Evolutionary conservation across 2,888 invertebrate genomes (phyloP).

Genomic region (Chalcosyrphus nemorum): DNA sequence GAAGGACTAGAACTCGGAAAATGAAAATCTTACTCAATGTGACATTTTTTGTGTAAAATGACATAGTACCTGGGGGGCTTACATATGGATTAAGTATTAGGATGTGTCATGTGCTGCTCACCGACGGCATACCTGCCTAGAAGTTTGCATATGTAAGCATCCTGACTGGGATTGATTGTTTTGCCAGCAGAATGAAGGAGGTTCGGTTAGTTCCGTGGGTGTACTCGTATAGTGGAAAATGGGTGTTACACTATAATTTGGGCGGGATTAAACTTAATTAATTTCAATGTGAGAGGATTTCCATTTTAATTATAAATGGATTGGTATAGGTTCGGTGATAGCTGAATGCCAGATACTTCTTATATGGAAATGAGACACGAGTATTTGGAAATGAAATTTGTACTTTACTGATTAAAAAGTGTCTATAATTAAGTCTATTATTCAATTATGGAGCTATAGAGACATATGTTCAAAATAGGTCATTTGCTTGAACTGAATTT

Average conservation of each 20-base stretch:
- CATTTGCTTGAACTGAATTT: too few species aligned
- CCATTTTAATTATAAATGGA: constrained; percentile 47
- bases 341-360: background rate
- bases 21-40: constrained; percentile 30
- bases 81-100: background rate
- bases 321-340: background rate
- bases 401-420: background rate
- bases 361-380: background rate
- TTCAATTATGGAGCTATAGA: too few species aligned
- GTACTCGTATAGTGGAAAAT: background rate
- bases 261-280: constrained; percentile 48
- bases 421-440: too few species aligned
- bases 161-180: constrained; percentile 29
- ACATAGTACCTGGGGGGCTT: background rate
- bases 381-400: background rate
- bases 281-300: constrained; percentile 45
- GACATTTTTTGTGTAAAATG: background rate
- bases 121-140: background rate
- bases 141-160: background rate
- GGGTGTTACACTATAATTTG: background rate
- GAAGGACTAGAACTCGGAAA: constrained; percentile 14
- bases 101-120: constrained; percentile 2
- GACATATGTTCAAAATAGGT: too few species aligned
- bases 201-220: background rate
- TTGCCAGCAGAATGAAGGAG: background rate